phyloP scores from a whole-genome alignment of 2,113 vertebrate species.

The Lepisosteus osseus region DNA sequence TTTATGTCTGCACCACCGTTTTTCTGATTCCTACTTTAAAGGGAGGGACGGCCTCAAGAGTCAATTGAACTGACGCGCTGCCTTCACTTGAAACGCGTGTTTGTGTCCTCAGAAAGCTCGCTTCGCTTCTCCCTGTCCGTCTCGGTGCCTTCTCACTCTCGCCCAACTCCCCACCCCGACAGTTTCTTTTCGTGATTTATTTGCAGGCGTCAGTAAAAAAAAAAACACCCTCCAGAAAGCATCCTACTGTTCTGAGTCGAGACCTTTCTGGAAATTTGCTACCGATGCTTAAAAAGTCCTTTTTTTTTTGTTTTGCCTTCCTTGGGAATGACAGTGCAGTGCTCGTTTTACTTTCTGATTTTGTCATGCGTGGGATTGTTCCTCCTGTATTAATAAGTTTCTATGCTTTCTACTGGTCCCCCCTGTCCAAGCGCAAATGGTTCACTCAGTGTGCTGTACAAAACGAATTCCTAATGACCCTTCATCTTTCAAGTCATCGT shows the following conservation, averaged over 20 bases:
- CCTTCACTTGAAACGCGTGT: too few species aligned
- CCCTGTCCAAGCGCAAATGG: constrained; percentile 29
- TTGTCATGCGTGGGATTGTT: not conserved
- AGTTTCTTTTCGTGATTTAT: not conserved
- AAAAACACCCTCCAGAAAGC: constrained; percentile 24
- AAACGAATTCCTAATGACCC: constrained; percentile 63
- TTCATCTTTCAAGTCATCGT: constrained; percentile 44
- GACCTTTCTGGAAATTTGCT: constrained; percentile 31
- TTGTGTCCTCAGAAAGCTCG: too few species aligned
- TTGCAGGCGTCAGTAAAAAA: constrained; percentile 28
- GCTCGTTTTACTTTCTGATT: constrained; percentile 1
- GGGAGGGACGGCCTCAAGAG: too few species aligned
- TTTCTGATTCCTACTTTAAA: constrained; percentile 12
- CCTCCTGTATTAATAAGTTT: not conserved
- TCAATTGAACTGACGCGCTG: too few species aligned
- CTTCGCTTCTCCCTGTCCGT: too few species aligned
- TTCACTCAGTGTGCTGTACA: constrained; percentile 79
- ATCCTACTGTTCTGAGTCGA: constrained; percentile 33
- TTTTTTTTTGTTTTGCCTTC: constrained; percentile 21
- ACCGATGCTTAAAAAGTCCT: constrained; percentile 32
- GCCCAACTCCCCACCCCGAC: too few species aligned
- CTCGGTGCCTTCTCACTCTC: not conserved
- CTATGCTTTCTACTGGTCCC: not conserved
- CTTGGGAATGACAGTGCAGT: constrained; percentile 17
- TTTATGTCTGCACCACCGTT: constrained; percentile 10